Evolutionary conservation across 2,797 vertebrate species (phyloP).

Genomic region (Sebastes variabilis): DNA sequence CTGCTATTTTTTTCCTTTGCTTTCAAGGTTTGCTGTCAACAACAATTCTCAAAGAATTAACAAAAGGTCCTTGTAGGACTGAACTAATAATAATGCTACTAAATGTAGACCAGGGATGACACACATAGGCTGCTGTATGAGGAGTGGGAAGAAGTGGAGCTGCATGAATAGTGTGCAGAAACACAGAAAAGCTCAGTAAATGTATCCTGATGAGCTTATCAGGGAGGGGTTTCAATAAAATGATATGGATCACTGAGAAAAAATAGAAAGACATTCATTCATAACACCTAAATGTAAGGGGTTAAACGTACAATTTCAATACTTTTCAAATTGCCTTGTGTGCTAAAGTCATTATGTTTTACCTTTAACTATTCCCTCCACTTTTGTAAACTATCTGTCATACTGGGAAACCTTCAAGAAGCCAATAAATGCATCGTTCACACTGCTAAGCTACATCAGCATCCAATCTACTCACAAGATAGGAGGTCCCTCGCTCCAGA

Average conservation of each 20-base stretch:
- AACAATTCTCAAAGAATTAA: background rate
- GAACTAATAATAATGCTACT: background rate
- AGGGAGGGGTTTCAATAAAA: background rate
- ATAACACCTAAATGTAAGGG: background rate
- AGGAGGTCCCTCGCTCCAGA: constrained; percentile 37
- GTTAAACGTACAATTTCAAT: background rate
- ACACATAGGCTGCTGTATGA: background rate
- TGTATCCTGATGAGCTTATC: background rate
- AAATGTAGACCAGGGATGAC: background rate
- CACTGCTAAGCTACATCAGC: background rate
- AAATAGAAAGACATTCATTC: background rate
- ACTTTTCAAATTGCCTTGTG: background rate
- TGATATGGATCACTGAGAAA: background rate
- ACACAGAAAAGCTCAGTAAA: background rate
- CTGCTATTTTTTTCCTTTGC: background rate
- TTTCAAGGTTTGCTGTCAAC: background rate
- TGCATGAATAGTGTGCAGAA: background rate
- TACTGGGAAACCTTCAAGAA: background rate
- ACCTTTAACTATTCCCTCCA: background rate
- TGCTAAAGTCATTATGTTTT: no score
- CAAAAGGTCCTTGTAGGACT: background rate
- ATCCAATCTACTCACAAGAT: constrained; percentile 65
- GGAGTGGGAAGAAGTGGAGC: background rate
- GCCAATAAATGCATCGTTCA: no score
- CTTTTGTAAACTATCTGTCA: background rate